A percentile compares a stretch with the other conserved stretches of the same genome.
These are phyloP conservation scores for Eupithecia exiguata DNA, from an alignment of 2,888 invertebrate species.

Conservation along the genomic window DNA sequence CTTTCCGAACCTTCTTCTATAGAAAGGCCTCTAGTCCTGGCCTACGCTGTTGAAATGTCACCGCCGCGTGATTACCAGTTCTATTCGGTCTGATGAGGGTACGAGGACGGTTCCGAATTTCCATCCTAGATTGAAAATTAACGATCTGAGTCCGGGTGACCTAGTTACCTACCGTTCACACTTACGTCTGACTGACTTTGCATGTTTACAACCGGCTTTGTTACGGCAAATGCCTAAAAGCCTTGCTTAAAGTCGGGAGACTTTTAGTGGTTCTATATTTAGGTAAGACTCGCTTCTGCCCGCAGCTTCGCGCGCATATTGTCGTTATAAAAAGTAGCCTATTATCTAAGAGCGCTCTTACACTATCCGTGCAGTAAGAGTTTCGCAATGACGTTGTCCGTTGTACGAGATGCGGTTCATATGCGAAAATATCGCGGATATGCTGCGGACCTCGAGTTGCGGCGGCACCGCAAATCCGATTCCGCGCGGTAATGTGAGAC, in stretches of 20 bases:
- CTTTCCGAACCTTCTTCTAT: not conserved
- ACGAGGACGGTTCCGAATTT: slow-evolving; percentile 14
- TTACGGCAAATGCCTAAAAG: not conserved
- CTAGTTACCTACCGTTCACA: slow-evolving; percentile 14
- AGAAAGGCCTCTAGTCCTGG: not conserved
- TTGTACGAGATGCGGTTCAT: too few species aligned
- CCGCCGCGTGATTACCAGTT: slow-evolving; percentile 7
- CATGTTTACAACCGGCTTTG: slow-evolving; percentile 2
- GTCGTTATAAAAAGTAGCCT: too few species aligned
- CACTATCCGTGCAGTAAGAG: too few species aligned
- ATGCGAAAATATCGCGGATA: too few species aligned
- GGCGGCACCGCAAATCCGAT: too few species aligned
- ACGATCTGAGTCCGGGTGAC: slow-evolving; percentile 14
- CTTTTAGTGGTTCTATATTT: not conserved
- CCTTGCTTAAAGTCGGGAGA: not conserved
- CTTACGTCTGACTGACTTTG: slow-evolving; percentile 3
- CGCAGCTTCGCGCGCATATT: too few species aligned
- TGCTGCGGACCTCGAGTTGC: too few species aligned
- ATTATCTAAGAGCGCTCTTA: too few species aligned
- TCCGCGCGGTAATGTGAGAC: too few species aligned
- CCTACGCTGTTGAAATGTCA: slow-evolving; percentile 12
- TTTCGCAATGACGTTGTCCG: too few species aligned
- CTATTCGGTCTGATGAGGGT: slow-evolving; percentile 14
- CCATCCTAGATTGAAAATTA: slow-evolving; percentile 17
- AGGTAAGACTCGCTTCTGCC: not conserved